phyloP scores from a whole-genome alignment of 2,888 invertebrate genomes.

The Blastobasis lacticolella region DNA sequence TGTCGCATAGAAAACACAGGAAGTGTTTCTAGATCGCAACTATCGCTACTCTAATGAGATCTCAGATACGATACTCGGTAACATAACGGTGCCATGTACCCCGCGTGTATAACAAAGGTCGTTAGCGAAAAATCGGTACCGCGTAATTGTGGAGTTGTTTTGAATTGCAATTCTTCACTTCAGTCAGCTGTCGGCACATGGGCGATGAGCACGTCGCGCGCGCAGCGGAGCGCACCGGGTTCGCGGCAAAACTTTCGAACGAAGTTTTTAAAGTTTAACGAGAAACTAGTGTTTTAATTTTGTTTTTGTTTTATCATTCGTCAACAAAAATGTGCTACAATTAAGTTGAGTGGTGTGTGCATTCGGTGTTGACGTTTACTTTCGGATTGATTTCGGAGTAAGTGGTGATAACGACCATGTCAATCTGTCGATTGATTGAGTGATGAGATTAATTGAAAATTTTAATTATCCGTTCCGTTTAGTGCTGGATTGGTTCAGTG shows the following conservation, averaged over 20 bases:
- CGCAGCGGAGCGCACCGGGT: constrained; percentile 41
- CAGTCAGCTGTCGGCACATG: constrained; percentile 71
- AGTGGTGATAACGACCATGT: constrained; percentile 19
- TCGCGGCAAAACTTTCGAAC: constrained; percentile 39
- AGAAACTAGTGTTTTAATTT: not conserved
- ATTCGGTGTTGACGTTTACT: constrained; percentile 12
- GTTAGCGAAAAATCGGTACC: constrained; percentile 56
- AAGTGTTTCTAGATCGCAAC: constrained; percentile 41
- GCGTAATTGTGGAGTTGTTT: constrained; percentile 61
- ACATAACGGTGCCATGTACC: constrained; percentile 25
- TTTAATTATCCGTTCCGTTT: constrained; percentile 21
- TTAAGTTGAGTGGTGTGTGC: not conserved
- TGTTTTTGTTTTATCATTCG: not conserved
- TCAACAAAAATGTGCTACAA: not conserved
- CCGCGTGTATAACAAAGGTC: constrained; percentile 26
- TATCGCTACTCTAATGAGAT: constrained; percentile 29
- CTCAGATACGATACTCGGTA: not conserved
- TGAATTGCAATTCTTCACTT: constrained; percentile 50
- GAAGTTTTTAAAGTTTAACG: constrained; percentile 16
- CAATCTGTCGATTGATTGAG: constrained; percentile 24
- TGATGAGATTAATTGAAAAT: constrained; percentile 24
- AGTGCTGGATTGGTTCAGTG: constrained; percentile 16
- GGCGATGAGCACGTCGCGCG: constrained; percentile 62
- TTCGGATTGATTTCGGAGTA: constrained; percentile 17
- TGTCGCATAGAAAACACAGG: constrained; percentile 38